Base-by-base conservation (phyloP, 2,888 invertebrate species). In the Philopedon plagiatum region DNA sequence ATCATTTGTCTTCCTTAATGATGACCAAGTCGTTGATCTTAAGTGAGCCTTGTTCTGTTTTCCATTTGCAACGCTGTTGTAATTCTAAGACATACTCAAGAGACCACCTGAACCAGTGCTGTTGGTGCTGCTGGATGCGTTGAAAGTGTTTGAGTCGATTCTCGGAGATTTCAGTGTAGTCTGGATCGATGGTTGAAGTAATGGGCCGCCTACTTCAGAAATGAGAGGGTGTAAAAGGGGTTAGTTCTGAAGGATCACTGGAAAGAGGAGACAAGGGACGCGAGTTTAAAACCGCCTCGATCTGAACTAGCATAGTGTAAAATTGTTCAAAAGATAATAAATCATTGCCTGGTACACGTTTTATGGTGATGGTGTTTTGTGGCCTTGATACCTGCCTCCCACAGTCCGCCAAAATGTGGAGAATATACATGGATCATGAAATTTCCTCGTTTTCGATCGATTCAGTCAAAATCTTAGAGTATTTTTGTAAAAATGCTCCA, bases 1-100 rank as follows among this genome's bases (percentile, higher is more conserved):
- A 34, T 54, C 64, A 64, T 15, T 64, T 64, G 8, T 64, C 34
- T 15, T 65, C 65, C 21, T 65, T 65, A 2, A 65, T 65, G 18
- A 65, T 4, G 5, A 65, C 65, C 15, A 56, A 19, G n/a, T 37
- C 39, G 19, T 18, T 34, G 8, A 49, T 11, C 11, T 54, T 49
- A 5, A 64, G 5, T 2, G 18, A 11, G 4, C 13, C 37, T 4
- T 51, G 18, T 26, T 51, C n/a, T 9, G 9, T 39, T 13, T 29
- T 23, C 66, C 66, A 66, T 23, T 41, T 56, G n/a, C 19, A 29
- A 19, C 66, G 56, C 26, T 44, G 57, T n/a, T 66, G n/a, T n/a
- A n/a, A n/a, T n/a, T n/a, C n/a, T n/a, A n/a, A n/a, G n/a, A n/a
- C n/a, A n/a, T 56, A 65, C 56, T 65, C 65, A 13, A 15, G 18